Percentiles rank a stretch among this genome's conserved stretches.
Conservation (phyloP, 1,140 invertebrate species). For the Platyura marginata region DNA sequence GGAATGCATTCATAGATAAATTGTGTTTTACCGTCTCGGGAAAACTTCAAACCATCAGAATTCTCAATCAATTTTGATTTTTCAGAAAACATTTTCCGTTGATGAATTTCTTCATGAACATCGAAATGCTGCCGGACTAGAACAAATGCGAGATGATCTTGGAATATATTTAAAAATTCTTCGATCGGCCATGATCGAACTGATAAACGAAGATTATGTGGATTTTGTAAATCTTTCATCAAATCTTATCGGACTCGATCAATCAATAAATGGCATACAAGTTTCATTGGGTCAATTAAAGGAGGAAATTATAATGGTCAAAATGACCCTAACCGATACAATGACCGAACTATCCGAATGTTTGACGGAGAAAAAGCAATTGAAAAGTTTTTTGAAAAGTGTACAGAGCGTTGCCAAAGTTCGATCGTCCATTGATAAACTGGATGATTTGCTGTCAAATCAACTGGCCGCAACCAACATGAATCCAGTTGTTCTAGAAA, state of each 20-base stretch:
- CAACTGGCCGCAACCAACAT: conserved; percentile 17
- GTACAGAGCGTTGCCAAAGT: conserved; percentile 17
- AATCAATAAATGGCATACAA: conserved; percentile 62
- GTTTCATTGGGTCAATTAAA: conserved; percentile 56
- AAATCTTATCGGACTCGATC: conserved; percentile 80
- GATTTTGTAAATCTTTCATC: conserved; percentile 94
- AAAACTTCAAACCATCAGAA: too few relatives aligned
- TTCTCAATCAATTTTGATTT: not conserved
- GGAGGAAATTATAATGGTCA: conserved; percentile 54
- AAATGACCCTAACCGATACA: conserved; percentile 13
- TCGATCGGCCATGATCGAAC: conserved; percentile 81
- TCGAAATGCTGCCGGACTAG: conserved; percentile 57
- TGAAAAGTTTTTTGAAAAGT: conserved; percentile 13
- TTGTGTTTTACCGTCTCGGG: too few relatives aligned
- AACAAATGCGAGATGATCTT: conserved; percentile 78
- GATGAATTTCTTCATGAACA: conserved; percentile 80
- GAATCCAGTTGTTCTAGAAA: conserved; percentile 14
- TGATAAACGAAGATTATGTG: conserved; percentile 93
- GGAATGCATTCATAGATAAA: too few relatives aligned
- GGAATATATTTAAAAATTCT: conserved; percentile 78
- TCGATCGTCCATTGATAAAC: conserved; percentile 13
- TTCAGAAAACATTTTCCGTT: conserved; percentile 68
- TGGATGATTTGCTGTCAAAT: conserved; percentile 11
- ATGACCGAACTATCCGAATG: conserved; percentile 11
- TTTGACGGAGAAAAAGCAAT: conserved; percentile 13